phyloP scores from a whole-genome alignment of 1,140 invertebrate genomes.

The Drosophila ironensis region DNA sequence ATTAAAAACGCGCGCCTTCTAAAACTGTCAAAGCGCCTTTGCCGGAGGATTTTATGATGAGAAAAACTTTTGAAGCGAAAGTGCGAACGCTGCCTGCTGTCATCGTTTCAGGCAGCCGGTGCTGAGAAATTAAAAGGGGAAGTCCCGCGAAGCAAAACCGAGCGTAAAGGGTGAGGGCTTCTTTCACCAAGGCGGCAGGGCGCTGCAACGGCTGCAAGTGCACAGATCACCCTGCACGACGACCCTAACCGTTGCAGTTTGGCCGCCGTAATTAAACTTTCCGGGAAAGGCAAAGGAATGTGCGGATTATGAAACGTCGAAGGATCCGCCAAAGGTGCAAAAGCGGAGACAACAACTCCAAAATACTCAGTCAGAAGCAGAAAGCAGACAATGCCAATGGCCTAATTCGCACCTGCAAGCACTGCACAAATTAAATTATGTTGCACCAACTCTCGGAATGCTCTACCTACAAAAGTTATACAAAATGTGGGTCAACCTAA shows the following conservation, averaged over 20 bases:
- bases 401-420: slow-evolving; percentile 23
- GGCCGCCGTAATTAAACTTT: slow-evolving; percentile 75
- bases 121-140: slow-evolving; percentile 66
- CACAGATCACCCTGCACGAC: slow-evolving; percentile 20
- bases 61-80: slow-evolving; percentile 70
- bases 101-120: slow-evolving; percentile 7
- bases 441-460: not conserved
- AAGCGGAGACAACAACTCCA: slow-evolving; percentile 18
- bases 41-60: slow-evolving; percentile 64
- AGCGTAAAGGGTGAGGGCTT: too few species aligned
- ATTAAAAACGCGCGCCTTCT: slow-evolving; percentile 66
- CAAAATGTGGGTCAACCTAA: not conserved
- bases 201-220: slow-evolving; percentile 55
- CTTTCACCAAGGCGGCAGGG: slow-evolving; percentile 41
- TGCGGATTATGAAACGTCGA: slow-evolving; percentile 48
- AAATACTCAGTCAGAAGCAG: slow-evolving; percentile 19
- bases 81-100: slow-evolving; percentile 30
- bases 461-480: not conserved
- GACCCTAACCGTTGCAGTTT: slow-evolving; percentile 48
- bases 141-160: slow-evolving; percentile 7
- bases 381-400: slow-evolving; percentile 17
- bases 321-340: slow-evolving; percentile 48
- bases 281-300: slow-evolving; percentile 17
- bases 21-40: slow-evolving; percentile 67
- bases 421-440: not conserved